Evolutionary conservation across 2,113 vertebrate species (phyloP).

Genomic region (Ophiodon elongatus): DNA sequence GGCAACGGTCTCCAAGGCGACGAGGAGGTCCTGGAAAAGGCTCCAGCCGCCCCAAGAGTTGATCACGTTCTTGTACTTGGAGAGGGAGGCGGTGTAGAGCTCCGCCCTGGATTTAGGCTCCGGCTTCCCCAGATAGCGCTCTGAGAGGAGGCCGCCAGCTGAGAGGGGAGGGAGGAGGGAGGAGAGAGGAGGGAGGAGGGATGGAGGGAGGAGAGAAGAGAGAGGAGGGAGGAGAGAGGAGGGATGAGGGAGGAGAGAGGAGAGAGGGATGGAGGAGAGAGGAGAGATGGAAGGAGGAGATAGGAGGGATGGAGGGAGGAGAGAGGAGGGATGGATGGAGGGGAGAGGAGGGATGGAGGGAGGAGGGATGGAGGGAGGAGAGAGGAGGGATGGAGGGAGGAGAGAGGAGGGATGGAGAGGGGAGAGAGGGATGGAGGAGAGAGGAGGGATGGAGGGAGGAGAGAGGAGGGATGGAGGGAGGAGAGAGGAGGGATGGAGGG

Average conservation of each 20-base stretch:
- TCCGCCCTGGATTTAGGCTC: conserved; percentile 56
- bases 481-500: background rate
- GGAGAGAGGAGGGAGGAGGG: background rate
- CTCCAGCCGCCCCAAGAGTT: conserved; percentile 65
- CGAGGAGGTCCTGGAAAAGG: conserved; percentile 74
- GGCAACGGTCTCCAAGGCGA: conserved; percentile 52
- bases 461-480: background rate
- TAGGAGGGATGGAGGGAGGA: too few relatives aligned
- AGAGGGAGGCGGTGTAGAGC: conserved; percentile 69
- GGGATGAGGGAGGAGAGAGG: conserved; percentile 1
- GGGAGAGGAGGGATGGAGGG: background rate
- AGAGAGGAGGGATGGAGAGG: too few relatives aligned
- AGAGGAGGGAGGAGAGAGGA: background rate
- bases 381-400: background rate
- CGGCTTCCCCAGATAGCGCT: conserved; percentile 48
- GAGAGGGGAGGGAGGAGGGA: conserved; percentile 2
- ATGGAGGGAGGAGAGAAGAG: background rate
- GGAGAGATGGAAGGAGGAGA: background rate
- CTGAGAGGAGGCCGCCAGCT: conserved; percentile 69
- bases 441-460: background rate
- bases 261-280: background rate
- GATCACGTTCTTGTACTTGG: conserved; percentile 74
- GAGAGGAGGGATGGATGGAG: too few relatives aligned
- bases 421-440: too few relatives aligned
- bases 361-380: too few relatives aligned